Evolutionary conservation across 2,113 vertebrate species (phyloP), one percentile per base, ranked within the genome.

Genomic region (Circaetus gallicus): DNA sequence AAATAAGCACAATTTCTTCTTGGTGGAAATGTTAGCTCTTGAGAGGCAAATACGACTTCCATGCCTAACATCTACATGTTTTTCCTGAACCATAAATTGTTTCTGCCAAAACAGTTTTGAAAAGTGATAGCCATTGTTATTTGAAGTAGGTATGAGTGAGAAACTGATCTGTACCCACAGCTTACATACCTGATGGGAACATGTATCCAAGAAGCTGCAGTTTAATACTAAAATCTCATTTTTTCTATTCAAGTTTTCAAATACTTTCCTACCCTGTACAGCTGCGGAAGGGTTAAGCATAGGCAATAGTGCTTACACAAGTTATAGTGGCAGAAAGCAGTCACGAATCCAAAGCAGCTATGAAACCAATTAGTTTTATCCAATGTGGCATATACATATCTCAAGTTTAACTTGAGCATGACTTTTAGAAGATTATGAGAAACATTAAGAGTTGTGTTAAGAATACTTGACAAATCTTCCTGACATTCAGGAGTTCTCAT

Each of bases 51-150:
- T 43, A 45, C 0, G 0, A 62, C 17, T 92, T 24, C n/a, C 59
- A 12, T 21, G 18, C 19, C 40, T n/a, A 72, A 56, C 9, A 59
- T 21, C 5, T 53, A 80, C 0, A 0, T 21, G 8, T 43, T 18
- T 80, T 53, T 62, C 42, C 43, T 65, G 45, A 93, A 89, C 4
- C 10, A 69, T 6, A 34, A 74, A 38, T n/a, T 47, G 67, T 21
- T 80, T 56, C 40, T 32, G 8, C 13, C 18, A 83, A 38, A 90
- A 49, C 8, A 80, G 36, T 52, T 82, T 20, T 69, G 29, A 82
- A 61, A 92, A 70, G 38, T 7, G 1, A 71, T 8, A 79, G 40
- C 11, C 34, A 16, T 2, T 32, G 7, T 69, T 90, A 88, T 9
- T 29, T 77, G 16, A 82, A 82, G 6, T 3, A 49, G 9, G 5